Evolutionary conservation across 1,140 invertebrate genomes (phyloP), one percentile per base, ranked within the genome.

Genomic region (Lucilia sericata): DNA sequence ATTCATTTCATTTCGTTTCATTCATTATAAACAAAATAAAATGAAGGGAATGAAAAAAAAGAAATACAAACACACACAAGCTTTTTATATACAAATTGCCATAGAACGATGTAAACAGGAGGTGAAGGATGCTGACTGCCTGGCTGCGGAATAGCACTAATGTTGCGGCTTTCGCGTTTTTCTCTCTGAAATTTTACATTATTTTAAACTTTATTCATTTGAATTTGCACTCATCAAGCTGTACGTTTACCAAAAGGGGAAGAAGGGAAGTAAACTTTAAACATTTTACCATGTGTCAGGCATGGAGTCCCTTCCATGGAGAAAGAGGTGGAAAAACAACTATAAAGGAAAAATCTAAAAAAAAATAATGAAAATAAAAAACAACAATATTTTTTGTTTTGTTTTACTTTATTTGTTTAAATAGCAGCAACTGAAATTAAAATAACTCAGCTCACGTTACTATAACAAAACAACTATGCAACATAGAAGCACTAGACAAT

Each of bases 1-100:
- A 84, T 82, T 85, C 76, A 85, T 85, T 83, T 85, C 74, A 76
- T 81, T 84, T 85, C 84, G 82, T 85, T 85, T 83, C 83, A 85
- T 83, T 85, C 84, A 49, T 82, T 42, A 82, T 47, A 42, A 60
- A 42, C 34, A 60, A 36, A 34, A 42, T n/a, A 65, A 49, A 65
- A 17, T 34, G 21, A 42, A 42, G 42, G 42, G 42, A 65, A 21
- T n/a, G 10, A 30, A 36, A 65, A 70, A 7, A 19, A 12, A 49
- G 34, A 82, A 70, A 82, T 34, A 1, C 42, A n/a, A 30, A n/a
- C 42, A 42, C 10, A 42, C 42, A 42, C 2, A 8, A 42, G 42
- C 42, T 42, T 42, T 42, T 10, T 5, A 42, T 42, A 42, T 42
- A n/a, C n/a, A 42, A 42, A 7, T 7, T 8, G 42, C 42, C 25